Conservation (phyloP, 1,140 invertebrate species). For the Rhyzopertha dominica region DNA sequence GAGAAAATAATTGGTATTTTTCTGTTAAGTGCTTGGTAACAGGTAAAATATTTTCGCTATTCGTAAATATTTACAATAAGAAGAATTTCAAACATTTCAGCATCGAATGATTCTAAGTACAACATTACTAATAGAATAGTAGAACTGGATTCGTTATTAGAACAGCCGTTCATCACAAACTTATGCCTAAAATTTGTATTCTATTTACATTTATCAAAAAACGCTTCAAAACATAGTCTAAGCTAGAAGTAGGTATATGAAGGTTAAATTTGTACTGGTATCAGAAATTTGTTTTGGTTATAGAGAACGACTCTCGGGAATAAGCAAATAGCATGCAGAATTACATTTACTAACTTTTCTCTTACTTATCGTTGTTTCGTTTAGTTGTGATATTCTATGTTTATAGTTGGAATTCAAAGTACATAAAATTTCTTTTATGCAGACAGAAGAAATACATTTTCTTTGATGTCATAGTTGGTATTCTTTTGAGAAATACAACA, state of each 20-base stretch:
- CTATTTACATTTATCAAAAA: slow-evolving; percentile 25
- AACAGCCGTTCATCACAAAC: no score
- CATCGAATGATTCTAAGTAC: background rate
- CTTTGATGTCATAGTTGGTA: slow-evolving; percentile 8
- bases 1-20: no score
- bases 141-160: no score
- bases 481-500: background rate
- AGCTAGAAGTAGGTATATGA: slow-evolving; percentile 20
- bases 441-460: background rate
- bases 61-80: background rate
- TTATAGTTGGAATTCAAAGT: slow-evolving; percentile 11
- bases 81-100: background rate
- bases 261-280: slow-evolving; percentile 26
- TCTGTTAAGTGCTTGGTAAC: slow-evolving; percentile 12
- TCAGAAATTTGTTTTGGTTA: slow-evolving; percentile 20
- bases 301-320: slow-evolving; percentile 18
- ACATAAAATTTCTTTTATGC: slow-evolving; percentile 1
- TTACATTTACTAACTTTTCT: slow-evolving; percentile 22
- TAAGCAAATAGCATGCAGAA: slow-evolving; percentile 22
- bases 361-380: slow-evolving; percentile 23
- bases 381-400: slow-evolving; percentile 20
- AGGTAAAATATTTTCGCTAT: slow-evolving; percentile 11
- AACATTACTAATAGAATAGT: background rate
- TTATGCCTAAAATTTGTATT: no score
- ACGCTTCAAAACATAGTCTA: slow-evolving; percentile 18